These are phyloP conservation scores for Ctenomys sociabilis DNA, from an alignment of 2,113 vertebrate species.

Conservation along the genomic window DNA sequence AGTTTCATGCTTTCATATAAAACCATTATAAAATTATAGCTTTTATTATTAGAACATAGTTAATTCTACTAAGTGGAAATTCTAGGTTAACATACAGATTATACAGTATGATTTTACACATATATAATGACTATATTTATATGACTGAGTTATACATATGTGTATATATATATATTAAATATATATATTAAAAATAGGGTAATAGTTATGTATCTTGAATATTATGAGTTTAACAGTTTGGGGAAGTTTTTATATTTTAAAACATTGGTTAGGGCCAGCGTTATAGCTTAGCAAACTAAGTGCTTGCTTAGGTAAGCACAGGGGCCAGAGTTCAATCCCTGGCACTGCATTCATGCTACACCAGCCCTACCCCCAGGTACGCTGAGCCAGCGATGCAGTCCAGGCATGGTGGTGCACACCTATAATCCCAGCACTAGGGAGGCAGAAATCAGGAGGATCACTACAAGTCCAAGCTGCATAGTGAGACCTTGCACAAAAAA, in stretches of 20 bases:
- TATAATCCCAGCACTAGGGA: too few relatives aligned
- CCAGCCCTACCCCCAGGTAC: too few relatives aligned
- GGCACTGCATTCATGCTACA: too few relatives aligned
- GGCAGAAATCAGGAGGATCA: too few relatives aligned
- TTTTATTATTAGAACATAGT: not conserved
- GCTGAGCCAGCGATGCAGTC: too few relatives aligned
- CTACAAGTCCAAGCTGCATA: too few relatives aligned
- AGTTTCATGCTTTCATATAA: slow-evolving; percentile 62
- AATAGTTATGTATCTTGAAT: not conserved
- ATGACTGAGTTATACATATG: not conserved
- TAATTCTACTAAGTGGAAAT: not conserved
- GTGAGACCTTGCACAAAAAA: too few relatives aligned
- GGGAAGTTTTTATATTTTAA: not conserved
- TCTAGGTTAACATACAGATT: not conserved
- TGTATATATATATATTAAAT: too few relatives aligned
- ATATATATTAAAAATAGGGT: not conserved
- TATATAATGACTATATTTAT: not conserved
- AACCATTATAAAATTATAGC: not conserved
- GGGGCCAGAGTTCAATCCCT: too few relatives aligned
- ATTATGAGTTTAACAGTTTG: not conserved
- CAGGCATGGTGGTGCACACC: too few relatives aligned
- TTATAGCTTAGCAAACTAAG: too few relatives aligned
- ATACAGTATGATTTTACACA: not conserved
- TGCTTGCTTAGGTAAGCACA: too few relatives aligned
- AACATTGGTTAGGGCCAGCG: not conserved